Base-by-base conservation (phyloP, 2,797 vertebrate genomes). In the Petrocephalus sullivani region DNA sequence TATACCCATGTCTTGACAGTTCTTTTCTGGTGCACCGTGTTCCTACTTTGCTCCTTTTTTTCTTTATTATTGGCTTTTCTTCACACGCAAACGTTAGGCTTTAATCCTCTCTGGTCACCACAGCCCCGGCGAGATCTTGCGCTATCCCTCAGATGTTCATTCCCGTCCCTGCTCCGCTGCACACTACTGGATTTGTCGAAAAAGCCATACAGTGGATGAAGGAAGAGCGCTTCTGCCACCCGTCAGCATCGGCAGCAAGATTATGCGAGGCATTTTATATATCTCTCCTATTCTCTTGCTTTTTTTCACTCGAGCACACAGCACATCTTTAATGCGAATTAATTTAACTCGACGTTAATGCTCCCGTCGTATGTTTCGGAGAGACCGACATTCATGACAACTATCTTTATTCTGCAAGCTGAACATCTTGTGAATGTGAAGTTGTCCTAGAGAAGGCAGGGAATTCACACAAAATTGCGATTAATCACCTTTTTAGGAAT, bases 1-100 rank as follows among this genome's bases (percentile, higher is more conserved):
- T 93, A 95, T 95, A 93, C 94, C 95, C 96, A 96, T 96, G 93
- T 88, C 95, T 92, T 91, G 87, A 64, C 71, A 64, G 60, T 87
- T 87, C 37, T 64, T 61, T 87, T 86, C 28, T 64, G 28, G 33
- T 49, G 19, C n/a, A 85, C 54, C 57, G 51, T 46, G 41, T 64
- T 49, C 28, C 46, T 61, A 21, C 37, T 87, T 67, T 64, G 19
- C 58, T 64, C 33, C 54, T 10, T 51, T 28, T 41, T 21, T 87
- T 67, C 37, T 46, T 64, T 85, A 82, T 87, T 46, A 64, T 86
- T 23, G 37, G n/a, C 57, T 49, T 64, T 51, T 61, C 58, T 64
- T 61, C 54, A 61, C 60, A 37, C 57, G 89, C 21, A 64, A 78
- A 61, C 46, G 28, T 82, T 54, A 87, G 23, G 54, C 16, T 71